Evolutionary conservation across 1,140 invertebrate genomes (phyloP).

Genomic region (Danaus melanippus): DNA sequence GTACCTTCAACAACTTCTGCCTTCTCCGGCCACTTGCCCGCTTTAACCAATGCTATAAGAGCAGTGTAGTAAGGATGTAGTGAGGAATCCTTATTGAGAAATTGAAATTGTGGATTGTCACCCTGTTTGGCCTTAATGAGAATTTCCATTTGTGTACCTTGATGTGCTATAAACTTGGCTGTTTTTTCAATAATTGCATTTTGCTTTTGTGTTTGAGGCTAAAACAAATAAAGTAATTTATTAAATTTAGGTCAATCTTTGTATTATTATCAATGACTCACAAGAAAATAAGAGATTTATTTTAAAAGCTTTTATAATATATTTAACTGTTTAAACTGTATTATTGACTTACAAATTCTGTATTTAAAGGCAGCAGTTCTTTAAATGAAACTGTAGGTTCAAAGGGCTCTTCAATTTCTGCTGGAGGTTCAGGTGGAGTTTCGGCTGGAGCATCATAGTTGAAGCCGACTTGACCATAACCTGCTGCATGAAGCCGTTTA

Average conservation of each 20-base stretch:
- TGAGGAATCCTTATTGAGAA: conserved; percentile 88
- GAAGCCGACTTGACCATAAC: conserved; percentile 87
- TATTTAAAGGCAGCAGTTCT: conserved; percentile 77
- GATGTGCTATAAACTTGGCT: conserved; percentile 91
- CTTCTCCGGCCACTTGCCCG: conserved; percentile 76
- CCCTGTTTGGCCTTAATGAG: conserved; percentile 97
- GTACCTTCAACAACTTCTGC: conserved; percentile 72
- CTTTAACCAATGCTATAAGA: conserved; percentile 85
- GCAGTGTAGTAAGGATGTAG: conserved; percentile 94
- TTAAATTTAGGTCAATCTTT: not conserved
- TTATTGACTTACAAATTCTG: conserved; percentile 77
- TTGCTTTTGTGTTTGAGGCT: conserved; percentile 94
- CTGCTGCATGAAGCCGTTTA: conserved; percentile 84
- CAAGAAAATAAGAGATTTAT: not conserved
- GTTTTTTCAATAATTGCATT: conserved; percentile 98
- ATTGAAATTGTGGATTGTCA: conserved; percentile 94
- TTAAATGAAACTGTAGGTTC: conserved; percentile 79
- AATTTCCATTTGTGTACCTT: conserved; percentile 98
- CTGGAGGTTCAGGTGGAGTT: conserved; percentile 41
- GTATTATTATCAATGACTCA: too few species aligned
- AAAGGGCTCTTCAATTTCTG: conserved; percentile 82
- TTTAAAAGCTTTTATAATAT: not conserved
- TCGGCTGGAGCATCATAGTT: conserved; percentile 80
- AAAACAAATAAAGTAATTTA: conserved; percentile 1
- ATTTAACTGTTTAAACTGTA: not conserved